Base-by-base conservation (phyloP, 92 coral and sea anemone species). In the Umimayanthus chanpuru region DNA sequence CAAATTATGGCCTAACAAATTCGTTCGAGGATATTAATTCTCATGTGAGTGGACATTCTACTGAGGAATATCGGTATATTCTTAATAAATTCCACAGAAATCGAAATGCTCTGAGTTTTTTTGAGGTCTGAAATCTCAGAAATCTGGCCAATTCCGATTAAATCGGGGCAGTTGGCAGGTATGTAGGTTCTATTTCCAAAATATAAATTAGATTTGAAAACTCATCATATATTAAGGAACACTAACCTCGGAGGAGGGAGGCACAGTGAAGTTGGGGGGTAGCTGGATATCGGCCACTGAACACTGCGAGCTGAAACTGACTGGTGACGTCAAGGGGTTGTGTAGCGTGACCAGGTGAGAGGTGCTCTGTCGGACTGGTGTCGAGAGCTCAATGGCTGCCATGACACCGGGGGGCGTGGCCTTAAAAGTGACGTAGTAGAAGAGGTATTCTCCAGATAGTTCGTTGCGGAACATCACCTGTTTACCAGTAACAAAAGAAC, bases 361-460 rank as follows among this genome's bases (percentile, higher is more conserved):
- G 32, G 97, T 92, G 85, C 98, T 95, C 88, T 96, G 96, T 21
- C 98, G 90, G 70, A 96, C 98, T 75, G 98, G 98, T 43, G 98
- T 96, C 25, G 98, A 88, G 29, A 96, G 92, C 80, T 96, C 98
- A 50, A 96, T 96, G 53, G 96, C 90, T 5, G 98, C 93, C 93
- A 96, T 96, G 68, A 96, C 95, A 49, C 98, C 98, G 26, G 98
- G 98, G 23, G 98, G 89, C 9, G 96, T 93, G 15, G 99, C 99
- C 83, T 96, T 96, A 90, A 96, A 96, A 68, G 96, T 91, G 85
- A 96, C 97, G 91, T 96, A 96, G 89, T 96, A 96, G 86, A 93
- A 96, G 70, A 96, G 70, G 87, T 88, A 96, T 82, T 96, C 98
- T 49, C 91, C 93, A 77, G 94, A 90, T 81, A 91, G 93, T 65